These are phyloP conservation scores for Listronotus oregonensis DNA, from an alignment of 1,140 invertebrate genomes.

Conservation along the genomic window DNA sequence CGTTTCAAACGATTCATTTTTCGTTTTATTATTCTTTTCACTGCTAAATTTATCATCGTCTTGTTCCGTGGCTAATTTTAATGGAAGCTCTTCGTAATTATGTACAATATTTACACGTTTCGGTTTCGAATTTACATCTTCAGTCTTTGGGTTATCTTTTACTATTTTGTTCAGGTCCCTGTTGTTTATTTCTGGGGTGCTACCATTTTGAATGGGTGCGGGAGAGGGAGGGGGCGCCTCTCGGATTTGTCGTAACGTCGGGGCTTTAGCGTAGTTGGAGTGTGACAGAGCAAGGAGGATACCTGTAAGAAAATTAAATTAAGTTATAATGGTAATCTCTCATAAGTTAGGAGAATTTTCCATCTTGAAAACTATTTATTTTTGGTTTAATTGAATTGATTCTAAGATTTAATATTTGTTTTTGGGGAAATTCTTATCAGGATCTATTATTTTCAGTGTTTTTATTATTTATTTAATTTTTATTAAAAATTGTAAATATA, in stretches of 20 bases:
- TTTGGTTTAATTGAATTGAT: too few relatives aligned
- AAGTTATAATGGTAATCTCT: too few relatives aligned
- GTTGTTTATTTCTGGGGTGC: conserved; percentile 27
- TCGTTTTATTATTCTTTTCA: too few relatives aligned
- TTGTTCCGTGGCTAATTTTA: neutral
- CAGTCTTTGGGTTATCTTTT: conserved; percentile 39
- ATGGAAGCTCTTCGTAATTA: conserved; percentile 16
- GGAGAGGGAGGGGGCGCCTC: conserved; percentile 12
- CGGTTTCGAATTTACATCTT: conserved; percentile 34
- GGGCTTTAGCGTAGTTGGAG: conserved; percentile 15
- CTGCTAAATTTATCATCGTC: too few relatives aligned
- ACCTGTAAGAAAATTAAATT: conserved; percentile 41
- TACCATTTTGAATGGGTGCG: conserved; percentile 22
- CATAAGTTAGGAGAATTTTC: too few relatives aligned
- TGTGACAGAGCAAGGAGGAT: conserved; percentile 27
- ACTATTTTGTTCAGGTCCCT: conserved; percentile 36
- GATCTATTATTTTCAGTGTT: too few relatives aligned
- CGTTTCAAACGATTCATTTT: neutral
- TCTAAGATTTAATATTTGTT: too few relatives aligned
- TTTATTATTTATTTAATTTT: too few relatives aligned
- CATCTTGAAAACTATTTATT: too few relatives aligned
- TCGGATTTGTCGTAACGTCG: conserved; percentile 12
- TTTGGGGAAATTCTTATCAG: too few relatives aligned
- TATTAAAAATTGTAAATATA: too few relatives aligned
- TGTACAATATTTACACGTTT: conserved; percentile 32